Conservation (phyloP, 2,797 vertebrate genomes). For the Syndactyla subalaris region DNA sequence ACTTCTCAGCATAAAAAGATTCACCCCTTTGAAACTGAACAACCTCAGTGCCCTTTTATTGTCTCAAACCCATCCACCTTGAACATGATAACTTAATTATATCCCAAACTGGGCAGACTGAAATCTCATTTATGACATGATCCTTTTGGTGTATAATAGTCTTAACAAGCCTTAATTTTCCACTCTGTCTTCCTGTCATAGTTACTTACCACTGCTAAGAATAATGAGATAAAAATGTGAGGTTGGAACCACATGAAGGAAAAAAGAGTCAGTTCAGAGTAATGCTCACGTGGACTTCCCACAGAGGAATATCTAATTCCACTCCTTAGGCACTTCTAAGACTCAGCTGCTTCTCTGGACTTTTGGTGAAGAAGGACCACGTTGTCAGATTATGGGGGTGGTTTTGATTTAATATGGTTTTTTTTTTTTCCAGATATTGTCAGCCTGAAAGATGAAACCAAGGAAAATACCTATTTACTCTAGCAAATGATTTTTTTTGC, state of each 20-base stretch:
- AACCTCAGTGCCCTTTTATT: conserved; percentile 14
- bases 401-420: not conserved
- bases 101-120: conserved; percentile 60
- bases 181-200: conserved; percentile 73
- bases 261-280: conserved; percentile 29
- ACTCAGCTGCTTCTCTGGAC: not conserved
- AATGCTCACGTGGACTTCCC: not conserved
- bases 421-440: not conserved
- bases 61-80: conserved; percentile 46
- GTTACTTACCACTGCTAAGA: conserved; percentile 71
- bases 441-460: not conserved
- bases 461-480: not conserved
- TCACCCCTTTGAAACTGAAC: not conserved
- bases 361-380: not conserved
- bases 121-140: conserved; percentile 70
- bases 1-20: not conserved
- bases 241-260: conserved; percentile 6
- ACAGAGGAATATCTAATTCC: not conserved
- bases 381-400: not conserved
- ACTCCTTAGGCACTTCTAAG: not conserved
- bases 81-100: conserved; percentile 68
- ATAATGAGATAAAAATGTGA: conserved; percentile 67
- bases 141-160: conserved; percentile 65
- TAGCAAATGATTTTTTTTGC: not conserved
- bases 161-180: conserved; percentile 74